Evolutionary conservation across 2,888 invertebrate species (phyloP).

Genomic region (Miltochrista miniata): DNA sequence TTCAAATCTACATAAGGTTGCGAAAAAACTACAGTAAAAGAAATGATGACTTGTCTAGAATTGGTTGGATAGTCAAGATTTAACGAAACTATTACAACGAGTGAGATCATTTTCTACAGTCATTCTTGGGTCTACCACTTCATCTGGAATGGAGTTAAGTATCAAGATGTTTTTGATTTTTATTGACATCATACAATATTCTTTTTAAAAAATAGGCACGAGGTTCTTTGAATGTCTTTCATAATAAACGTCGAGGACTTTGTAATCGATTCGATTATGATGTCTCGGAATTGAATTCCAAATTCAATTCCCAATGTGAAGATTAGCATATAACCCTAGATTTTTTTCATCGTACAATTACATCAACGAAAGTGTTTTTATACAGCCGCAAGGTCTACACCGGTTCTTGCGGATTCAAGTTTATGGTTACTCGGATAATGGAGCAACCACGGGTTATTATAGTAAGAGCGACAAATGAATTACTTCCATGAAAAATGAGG

Average conservation of each 20-base stretch:
- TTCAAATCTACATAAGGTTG: too few relatives aligned
- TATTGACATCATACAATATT: too few relatives aligned
- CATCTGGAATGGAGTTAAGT: too few relatives aligned
- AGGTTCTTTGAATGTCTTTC: neutral
- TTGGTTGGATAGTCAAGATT: too few relatives aligned
- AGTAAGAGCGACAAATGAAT: conserved; percentile 37
- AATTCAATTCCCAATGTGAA: neutral
- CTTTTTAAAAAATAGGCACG: too few relatives aligned
- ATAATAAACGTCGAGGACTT: neutral
- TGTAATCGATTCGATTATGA: neutral
- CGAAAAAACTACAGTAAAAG: too few relatives aligned
- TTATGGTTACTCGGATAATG: conserved; percentile 44
- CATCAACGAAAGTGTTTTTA: conserved; percentile 32
- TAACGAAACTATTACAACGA: too few relatives aligned
- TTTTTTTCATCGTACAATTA: conserved; percentile 24
- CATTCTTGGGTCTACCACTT: too few relatives aligned
- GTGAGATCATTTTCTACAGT: too few relatives aligned
- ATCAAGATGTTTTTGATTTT: too few relatives aligned
- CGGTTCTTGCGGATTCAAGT: conserved; percentile 48
- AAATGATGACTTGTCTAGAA: too few relatives aligned
- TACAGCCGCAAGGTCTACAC: conserved; percentile 32
- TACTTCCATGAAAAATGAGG: conserved; percentile 11
- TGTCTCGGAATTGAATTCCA: neutral
- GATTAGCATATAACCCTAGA: neutral
- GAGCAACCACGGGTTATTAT: conserved; percentile 31